phyloP scores from a whole-genome alignment of 2,888 invertebrate genomes.

The Fragum whitleyi region DNA sequence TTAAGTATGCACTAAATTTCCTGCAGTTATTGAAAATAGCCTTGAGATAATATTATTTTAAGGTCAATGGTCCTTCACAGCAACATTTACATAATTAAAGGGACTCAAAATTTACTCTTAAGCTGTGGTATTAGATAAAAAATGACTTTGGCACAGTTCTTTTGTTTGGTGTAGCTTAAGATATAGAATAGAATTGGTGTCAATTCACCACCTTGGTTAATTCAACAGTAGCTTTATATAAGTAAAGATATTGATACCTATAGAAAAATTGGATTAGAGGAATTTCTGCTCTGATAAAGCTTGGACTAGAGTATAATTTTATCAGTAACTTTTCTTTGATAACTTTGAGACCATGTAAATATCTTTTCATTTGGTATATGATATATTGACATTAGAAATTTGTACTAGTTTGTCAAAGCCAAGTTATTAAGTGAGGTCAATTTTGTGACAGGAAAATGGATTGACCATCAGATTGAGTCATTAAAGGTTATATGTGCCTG shows the following conservation, averaged over 20 bases:
- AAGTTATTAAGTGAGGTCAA: constrained; percentile 6
- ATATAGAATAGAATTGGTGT: constrained; percentile 47
- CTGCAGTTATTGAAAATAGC: constrained; percentile 7
- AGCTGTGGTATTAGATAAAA: background rate
- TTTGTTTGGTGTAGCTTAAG: constrained; percentile 33
- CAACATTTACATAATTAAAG: constrained; percentile 16
- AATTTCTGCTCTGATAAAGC: constrained; percentile 25
- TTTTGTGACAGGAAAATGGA: constrained; percentile 17
- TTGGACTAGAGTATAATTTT: constrained; percentile 9
- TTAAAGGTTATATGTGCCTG: constrained; percentile 4
- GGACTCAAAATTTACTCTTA: background rate
- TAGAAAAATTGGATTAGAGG: constrained; percentile 8
- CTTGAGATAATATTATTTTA: constrained; percentile 20
- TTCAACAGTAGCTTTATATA: constrained; percentile 22
- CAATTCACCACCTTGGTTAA: constrained; percentile 50
- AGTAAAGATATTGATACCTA: constrained; percentile 6
- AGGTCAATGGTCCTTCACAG: constrained; percentile 7
- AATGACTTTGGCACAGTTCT: constrained; percentile 16
- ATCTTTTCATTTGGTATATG: constrained; percentile 8
- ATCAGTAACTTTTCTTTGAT: constrained; percentile 26
- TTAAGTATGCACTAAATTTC: constrained; percentile 14
- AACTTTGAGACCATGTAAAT: constrained; percentile 17
- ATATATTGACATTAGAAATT: constrained; percentile 22
- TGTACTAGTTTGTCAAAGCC: constrained; percentile 16
- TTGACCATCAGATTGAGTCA: constrained; percentile 10